Conservation (phyloP, 2,888 invertebrate species). For the Apamea crenata region DNA sequence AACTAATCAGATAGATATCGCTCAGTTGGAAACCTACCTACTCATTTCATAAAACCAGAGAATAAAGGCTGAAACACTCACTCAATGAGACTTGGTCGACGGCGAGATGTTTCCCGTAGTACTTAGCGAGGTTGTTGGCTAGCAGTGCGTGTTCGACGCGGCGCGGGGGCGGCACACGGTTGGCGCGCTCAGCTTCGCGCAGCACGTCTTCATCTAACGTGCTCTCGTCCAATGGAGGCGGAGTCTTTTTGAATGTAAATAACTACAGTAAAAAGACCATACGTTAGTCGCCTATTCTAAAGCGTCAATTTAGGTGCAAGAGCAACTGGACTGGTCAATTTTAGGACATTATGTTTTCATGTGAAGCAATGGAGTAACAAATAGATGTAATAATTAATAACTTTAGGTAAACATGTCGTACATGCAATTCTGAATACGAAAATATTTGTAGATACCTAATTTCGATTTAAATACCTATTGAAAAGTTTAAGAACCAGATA, state of each 20-base stretch:
- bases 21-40: not conserved
- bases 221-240: conserved; percentile 79
- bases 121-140: conserved; percentile 93
- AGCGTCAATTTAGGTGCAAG: not conserved
- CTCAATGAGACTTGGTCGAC: conserved; percentile 94
- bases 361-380: not conserved
- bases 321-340: not conserved
- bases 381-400: not conserved
- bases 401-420: not conserved
- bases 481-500: not conserved
- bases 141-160: conserved; percentile 89
- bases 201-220: conserved; percentile 90
- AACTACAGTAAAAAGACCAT: conserved; percentile 67
- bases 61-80: conserved; percentile 69
- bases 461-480: not conserved
- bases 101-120: conserved; percentile 93
- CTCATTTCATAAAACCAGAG: not conserved
- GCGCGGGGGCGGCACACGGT: conserved; percentile 72
- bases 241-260: conserved; percentile 71
- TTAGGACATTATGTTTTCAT: not conserved
- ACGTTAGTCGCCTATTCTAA: not conserved
- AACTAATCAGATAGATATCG: not conserved
- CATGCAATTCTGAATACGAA: not conserved
- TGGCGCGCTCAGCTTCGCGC: conserved; percentile 88
- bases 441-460: no score